Evolutionary conservation across 2,797 vertebrate species (phyloP).

Genomic region (Perodicticus potto): DNA sequence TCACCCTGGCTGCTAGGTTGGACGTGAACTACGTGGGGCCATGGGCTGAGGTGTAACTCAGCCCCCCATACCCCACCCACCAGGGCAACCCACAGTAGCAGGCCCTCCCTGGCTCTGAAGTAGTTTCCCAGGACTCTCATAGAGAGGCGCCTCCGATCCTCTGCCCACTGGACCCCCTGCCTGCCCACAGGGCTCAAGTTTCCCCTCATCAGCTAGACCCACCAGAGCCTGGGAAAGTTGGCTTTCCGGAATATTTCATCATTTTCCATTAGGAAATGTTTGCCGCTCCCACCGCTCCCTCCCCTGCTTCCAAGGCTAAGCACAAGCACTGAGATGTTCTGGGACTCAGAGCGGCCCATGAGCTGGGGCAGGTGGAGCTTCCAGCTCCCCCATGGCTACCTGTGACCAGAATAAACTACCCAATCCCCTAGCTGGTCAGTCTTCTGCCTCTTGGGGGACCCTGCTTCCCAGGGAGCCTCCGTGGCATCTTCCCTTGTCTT

Average conservation of each 20-base stretch:
- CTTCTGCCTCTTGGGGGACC: neutral
- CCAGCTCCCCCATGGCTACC: neutral
- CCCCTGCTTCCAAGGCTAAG: conserved; percentile 6
- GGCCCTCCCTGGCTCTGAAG: neutral
- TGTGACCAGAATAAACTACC: neutral
- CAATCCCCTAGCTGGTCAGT: too few species aligned
- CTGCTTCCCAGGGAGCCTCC: fast-evolving
- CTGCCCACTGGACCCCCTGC: conserved; percentile 59
- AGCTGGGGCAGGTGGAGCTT: fast-evolving
- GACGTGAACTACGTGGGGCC: neutral
- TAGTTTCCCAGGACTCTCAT: neutral
- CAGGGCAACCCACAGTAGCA: neutral
- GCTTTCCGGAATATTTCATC: conserved; percentile 77
- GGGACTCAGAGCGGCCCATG: neutral
- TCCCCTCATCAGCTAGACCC: conserved; percentile 70
- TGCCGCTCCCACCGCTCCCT: neutral
- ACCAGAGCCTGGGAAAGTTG: conserved; percentile 72
- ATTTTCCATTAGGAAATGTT: conserved; percentile 80
- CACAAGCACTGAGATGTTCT: neutral
- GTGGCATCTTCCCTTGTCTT: neutral
- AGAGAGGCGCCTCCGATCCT: conserved; percentile 10
- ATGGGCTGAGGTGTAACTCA: neutral
- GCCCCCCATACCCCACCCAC: neutral
- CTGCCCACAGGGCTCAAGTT: conserved; percentile 76
- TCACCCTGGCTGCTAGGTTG: neutral